These are phyloP conservation scores for Zoanthus gigantus DNA, from an alignment of 92 coral and sea anemone genomes.

Conservation along the genomic window DNA sequence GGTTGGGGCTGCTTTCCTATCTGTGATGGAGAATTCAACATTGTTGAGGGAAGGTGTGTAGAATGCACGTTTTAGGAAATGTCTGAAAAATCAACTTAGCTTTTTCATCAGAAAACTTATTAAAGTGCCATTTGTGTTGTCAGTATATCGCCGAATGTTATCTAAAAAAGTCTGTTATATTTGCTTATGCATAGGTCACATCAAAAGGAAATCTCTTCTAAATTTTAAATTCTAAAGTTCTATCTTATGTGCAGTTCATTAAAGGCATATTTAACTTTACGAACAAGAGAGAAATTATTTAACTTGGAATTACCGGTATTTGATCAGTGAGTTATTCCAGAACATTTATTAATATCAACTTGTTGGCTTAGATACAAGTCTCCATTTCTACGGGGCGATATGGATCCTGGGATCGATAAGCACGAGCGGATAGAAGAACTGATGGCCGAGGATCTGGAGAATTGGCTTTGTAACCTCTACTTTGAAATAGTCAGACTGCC, in stretches of 20 bases:
- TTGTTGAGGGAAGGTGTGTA: constrained; percentile 96
- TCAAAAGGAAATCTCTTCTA: too few species aligned
- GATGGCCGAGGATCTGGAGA: constrained; percentile 95
- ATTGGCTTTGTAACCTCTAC: constrained; percentile 98
- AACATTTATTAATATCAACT: background rate
- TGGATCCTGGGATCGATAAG: constrained; percentile 95
- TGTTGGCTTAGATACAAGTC: constrained; percentile 83
- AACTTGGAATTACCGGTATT: too few species aligned
- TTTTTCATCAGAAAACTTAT: too few species aligned
- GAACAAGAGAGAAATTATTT: too few species aligned
- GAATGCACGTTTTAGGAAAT: background rate
- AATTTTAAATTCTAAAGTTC: too few species aligned
- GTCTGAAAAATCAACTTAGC: too few species aligned
- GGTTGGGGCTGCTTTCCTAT: constrained; percentile 99
- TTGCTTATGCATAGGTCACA: too few species aligned
- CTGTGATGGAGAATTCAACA: constrained; percentile 96
- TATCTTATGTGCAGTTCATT: too few species aligned
- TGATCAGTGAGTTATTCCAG: background rate
- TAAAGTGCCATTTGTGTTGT: too few species aligned
- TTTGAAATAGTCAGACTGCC: constrained; percentile 73
- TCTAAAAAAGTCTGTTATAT: too few species aligned
- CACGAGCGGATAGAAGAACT: constrained; percentile 93
- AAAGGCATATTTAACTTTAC: too few species aligned
- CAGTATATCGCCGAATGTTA: too few species aligned
- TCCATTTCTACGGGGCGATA: constrained; percentile 94